Percentiles rank a stretch among this genome's conserved stretches.
These are phyloP conservation scores for Chaetodon trifasciatus DNA, from an alignment of 2,797 vertebrate genomes.

Conservation along the genomic window DNA sequence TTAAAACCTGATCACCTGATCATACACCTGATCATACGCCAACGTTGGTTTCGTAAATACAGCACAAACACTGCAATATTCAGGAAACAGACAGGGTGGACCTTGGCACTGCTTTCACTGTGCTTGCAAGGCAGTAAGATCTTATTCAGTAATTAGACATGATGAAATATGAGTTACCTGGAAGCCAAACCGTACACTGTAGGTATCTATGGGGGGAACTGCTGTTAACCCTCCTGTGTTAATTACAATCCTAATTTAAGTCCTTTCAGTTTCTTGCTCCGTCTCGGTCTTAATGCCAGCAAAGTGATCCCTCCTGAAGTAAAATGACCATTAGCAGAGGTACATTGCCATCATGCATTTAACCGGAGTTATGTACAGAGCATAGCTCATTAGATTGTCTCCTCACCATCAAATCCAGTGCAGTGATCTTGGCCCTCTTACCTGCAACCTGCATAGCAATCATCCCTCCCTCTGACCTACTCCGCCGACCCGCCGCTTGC, in stretches of 20 bases:
- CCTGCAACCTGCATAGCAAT: constrained; percentile 81
- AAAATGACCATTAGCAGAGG: constrained; percentile 53
- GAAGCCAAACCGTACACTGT: neutral
- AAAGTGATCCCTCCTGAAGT: constrained; percentile 38
- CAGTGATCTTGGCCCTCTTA: constrained; percentile 60
- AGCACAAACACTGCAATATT: neutral
- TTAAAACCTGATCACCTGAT: neutral
- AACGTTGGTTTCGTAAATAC: neutral
- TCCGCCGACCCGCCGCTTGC: constrained; percentile 62
- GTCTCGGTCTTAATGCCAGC: neutral
- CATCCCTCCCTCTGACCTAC: constrained; percentile 66
- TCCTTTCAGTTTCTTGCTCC: constrained; percentile 14
- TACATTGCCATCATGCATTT: constrained; percentile 43
- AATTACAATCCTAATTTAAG: neutral
- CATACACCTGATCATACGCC: neutral
- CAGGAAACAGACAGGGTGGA: neutral
- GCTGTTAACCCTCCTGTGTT: neutral
- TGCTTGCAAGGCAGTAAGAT: neutral
- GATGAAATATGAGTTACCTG: neutral
- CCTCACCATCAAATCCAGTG: constrained; percentile 65
- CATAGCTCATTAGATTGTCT: constrained; percentile 74
- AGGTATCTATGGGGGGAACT: neutral
- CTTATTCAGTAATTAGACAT: neutral
- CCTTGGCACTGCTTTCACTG: neutral
- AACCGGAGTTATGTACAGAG: constrained; percentile 59